Evolutionary conservation across 2,888 invertebrate species (phyloP).

Genomic region (Idaea dimidiata): DNA sequence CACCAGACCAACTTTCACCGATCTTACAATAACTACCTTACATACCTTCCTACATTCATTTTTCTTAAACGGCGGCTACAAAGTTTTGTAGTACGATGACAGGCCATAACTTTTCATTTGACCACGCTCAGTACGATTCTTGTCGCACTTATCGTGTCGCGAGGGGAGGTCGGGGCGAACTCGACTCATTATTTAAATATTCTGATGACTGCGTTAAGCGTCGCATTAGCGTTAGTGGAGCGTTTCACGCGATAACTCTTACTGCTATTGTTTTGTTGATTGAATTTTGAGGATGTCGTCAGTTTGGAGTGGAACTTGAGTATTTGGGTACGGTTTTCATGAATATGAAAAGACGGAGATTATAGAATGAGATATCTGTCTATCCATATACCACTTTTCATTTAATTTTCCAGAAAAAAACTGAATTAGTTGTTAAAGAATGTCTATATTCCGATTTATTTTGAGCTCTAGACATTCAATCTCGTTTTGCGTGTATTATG

Average conservation of each 20-base stretch:
- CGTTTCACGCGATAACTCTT: conserved; percentile 58
- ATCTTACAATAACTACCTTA: too few species aligned
- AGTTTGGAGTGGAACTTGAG: conserved; percentile 25
- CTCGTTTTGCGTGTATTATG: too few species aligned
- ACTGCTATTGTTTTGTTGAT: conserved; percentile 68
- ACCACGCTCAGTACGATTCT: background rate
- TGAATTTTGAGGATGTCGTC: conserved; percentile 51
- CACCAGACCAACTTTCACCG: too few species aligned
- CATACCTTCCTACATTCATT: too few species aligned
- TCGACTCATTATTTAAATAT: conserved; percentile 73
- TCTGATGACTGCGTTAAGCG: conserved; percentile 70
- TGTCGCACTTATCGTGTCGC: background rate
- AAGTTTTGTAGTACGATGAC: background rate
- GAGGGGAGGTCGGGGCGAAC: conserved; percentile 37
- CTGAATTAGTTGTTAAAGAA: too few species aligned
- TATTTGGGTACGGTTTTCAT: background rate
- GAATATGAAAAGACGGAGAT: background rate
- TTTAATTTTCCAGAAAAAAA: too few species aligned
- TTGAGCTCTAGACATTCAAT: too few species aligned
- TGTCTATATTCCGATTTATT: too few species aligned
- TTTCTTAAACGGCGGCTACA: too few species aligned
- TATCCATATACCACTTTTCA: background rate
- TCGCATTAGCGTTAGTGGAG: conserved; percentile 61
- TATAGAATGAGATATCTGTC: background rate
- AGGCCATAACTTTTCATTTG: too few species aligned